A percentile compares a stretch with the other conserved stretches of the same genome.
phyloP scores from a whole-genome alignment of 1,140 invertebrate genomes.

The Pseudoatta argentina region DNA sequence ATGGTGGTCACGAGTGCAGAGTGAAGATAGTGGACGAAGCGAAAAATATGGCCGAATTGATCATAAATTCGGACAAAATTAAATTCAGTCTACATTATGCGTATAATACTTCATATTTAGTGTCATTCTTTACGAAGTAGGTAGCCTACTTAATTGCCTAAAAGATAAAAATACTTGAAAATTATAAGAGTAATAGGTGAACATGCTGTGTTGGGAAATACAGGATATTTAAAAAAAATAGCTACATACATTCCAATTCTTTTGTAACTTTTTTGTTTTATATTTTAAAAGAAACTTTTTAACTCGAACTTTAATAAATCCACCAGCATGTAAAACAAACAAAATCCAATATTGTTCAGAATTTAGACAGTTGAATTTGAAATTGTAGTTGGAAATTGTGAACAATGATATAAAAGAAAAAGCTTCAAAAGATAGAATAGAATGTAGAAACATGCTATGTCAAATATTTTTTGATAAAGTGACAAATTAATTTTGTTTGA shows the following conservation, averaged over 20 bases:
- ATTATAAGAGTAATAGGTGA: neutral
- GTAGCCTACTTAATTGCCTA: neutral
- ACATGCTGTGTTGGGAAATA: neutral
- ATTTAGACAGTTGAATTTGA: neutral
- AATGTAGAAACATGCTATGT: neutral
- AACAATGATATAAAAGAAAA: neutral
- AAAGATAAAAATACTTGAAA: neutral
- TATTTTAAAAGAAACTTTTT: neutral
- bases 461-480: neutral
- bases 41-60: slow-evolving; percentile 44
- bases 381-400: neutral
- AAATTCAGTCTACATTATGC: neutral
- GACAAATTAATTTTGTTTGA: neutral
- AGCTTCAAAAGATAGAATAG: neutral
- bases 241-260: neutral
- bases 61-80: slow-evolving; percentile 39
- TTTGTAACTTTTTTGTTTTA: neutral
- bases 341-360: neutral
- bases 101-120: slow-evolving; percentile 22
- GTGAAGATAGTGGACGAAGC: slow-evolving; percentile 27
- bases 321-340: neutral
- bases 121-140: neutral
- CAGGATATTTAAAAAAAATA: neutral
- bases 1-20: slow-evolving; percentile 10
- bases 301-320: neutral